Evolutionary conservation across 2,888 invertebrate genomes (phyloP).

Genomic region (Drosophila paramelanica): DNA sequence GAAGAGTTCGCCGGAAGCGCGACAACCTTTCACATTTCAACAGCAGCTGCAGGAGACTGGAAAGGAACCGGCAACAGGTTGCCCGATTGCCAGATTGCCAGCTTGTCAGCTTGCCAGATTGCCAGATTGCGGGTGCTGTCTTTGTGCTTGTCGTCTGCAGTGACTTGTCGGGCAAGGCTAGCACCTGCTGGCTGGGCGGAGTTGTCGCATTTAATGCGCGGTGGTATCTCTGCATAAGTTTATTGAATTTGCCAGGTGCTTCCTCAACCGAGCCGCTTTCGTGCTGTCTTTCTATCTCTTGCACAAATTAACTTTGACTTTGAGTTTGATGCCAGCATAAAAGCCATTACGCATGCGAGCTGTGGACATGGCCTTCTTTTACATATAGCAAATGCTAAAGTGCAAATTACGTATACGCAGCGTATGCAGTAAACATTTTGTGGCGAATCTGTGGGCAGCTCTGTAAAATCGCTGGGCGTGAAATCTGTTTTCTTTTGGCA

Average conservation of each 20-base stretch:
- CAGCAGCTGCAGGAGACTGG: not conserved
- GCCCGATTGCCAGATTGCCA: not conserved
- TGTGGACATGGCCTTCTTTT: constrained; percentile 6
- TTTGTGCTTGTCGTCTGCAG: constrained; percentile 10
- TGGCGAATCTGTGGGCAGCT: not conserved
- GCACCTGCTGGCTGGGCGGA: not conserved
- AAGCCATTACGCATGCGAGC: constrained; percentile 71
- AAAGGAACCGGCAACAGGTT: constrained; percentile 29
- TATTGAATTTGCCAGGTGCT: constrained; percentile 62
- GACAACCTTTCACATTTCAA: constrained; percentile 8
- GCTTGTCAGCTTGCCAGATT: not conserved
- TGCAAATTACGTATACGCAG: constrained; percentile 50
- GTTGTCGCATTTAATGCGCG: constrained; percentile 64
- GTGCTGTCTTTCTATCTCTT: not conserved
- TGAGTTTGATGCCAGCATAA: constrained; percentile 62
- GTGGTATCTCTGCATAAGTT: constrained; percentile 74
- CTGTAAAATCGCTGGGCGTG: constrained; percentile 40
- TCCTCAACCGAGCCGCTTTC: too few relatives aligned
- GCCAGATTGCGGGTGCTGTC: not conserved
- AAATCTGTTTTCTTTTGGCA: constrained; percentile 61
- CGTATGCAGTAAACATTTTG: constrained; percentile 21
- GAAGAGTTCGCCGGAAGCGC: not conserved
- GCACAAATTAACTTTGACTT: constrained; percentile 71
- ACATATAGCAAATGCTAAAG: constrained; percentile 24
- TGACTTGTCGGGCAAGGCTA: not conserved